Conservation (phyloP, 2,888 invertebrate genomes). For the Alviniconcha strummeri region DNA sequence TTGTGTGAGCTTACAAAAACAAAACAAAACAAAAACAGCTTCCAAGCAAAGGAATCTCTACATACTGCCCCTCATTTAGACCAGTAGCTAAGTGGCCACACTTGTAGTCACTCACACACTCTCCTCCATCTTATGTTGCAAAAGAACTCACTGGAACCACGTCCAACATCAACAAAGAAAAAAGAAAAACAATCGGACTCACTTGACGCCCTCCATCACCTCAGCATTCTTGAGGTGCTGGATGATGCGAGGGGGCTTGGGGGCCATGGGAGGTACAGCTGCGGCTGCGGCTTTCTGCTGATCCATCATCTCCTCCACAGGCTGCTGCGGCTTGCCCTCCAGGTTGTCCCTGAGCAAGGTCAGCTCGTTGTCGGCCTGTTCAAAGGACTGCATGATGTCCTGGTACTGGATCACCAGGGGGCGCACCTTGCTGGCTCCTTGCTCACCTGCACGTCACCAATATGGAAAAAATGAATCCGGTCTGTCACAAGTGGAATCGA, state of each 20-base stretch:
- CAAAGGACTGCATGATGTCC: constrained; percentile 81
- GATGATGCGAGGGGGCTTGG: constrained; percentile 80
- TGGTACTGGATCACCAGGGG: constrained; percentile 79
- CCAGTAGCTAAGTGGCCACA: too few species aligned
- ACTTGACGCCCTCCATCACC: constrained; percentile 80
- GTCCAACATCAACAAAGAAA: too few species aligned
- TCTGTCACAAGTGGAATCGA: too few species aligned
- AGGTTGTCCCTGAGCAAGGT: constrained; percentile 78
- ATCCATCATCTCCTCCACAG: constrained; percentile 55
- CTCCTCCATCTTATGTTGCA: too few species aligned
- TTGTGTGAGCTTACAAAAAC: too few species aligned
- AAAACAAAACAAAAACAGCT: too few species aligned
- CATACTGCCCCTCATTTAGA: too few species aligned
- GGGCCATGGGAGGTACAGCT: constrained; percentile 48
- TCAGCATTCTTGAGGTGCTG: constrained; percentile 80
- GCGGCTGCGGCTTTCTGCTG: constrained; percentile 59
- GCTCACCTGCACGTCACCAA: constrained; percentile 59
- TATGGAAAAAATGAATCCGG: too few species aligned
- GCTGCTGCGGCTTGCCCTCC: constrained; percentile 53
- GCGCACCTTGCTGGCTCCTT: constrained; percentile 74
- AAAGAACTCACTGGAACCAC: too few species aligned
- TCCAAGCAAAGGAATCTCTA: too few species aligned
- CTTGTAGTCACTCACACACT: too few species aligned
- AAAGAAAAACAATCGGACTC: constrained; percentile 36
- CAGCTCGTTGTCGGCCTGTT: constrained; percentile 79